A percentile compares a stretch with the other conserved stretches of the same genome.
phyloP scores from a whole-genome alignment of 2,113 vertebrate species.

The Shinisaurus crocodilurus region DNA sequence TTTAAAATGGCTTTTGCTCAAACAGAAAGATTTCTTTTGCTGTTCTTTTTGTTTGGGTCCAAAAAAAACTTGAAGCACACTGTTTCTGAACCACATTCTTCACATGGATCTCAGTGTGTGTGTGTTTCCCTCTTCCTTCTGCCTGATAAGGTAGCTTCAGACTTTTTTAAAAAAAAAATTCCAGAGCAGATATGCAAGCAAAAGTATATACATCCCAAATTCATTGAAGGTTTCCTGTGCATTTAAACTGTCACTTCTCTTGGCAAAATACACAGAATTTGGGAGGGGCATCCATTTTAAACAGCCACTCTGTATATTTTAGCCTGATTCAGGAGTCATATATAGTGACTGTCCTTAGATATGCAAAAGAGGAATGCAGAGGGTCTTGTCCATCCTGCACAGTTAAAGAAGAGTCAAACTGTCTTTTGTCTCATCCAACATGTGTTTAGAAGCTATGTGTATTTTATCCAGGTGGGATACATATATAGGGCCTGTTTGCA shows the following conservation, averaged over 20 bases:
- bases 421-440: too few relatives aligned
- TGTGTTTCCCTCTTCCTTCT: neutral
- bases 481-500: too few relatives aligned
- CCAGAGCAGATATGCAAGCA: neutral
- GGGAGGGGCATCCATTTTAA: neutral
- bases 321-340: too few relatives aligned
- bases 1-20: conserved; percentile 21
- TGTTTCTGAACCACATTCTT: neutral
- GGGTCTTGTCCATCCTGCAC: too few relatives aligned
- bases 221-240: neutral
- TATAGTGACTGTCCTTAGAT: too few relatives aligned
- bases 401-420: too few relatives aligned
- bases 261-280: neutral
- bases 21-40: neutral
- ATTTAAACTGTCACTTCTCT: neutral
- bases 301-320: neutral
- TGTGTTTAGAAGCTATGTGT: neutral
- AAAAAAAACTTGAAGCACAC: neutral
- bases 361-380: too few relatives aligned
- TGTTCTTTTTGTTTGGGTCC: neutral
- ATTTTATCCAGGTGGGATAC: neutral
- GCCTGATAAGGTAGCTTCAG: neutral
- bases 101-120: neutral
- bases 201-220: neutral
- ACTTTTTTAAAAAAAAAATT: neutral